Evolutionary conservation across 2,888 invertebrate species (phyloP), one percentile per base, ranked within the genome.

Genomic region (Melipona beecheii): DNA sequence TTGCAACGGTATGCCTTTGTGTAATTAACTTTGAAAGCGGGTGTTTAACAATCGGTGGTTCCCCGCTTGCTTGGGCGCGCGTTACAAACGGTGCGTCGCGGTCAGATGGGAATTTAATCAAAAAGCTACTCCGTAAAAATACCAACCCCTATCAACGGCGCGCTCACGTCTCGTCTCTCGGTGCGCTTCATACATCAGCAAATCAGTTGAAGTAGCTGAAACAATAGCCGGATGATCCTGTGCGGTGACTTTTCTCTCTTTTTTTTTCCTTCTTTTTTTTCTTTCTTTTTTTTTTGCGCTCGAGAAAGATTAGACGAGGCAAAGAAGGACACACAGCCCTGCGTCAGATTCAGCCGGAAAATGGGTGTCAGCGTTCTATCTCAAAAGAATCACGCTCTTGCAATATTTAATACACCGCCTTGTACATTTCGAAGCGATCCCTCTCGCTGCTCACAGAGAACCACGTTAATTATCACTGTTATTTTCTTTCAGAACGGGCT

Each of bases 141-240:
- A 56, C 36, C 43, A 50, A n/a, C 21, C 6, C 31, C 31, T 19
- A 15, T 11, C 31, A 36, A 43, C 56, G 62, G n/a, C 50, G 27
- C 54, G 60, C 17, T 49, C 69, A 15, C 49, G 77, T 70, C 77
- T 70, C 43, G 36, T 69, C 77, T 70, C 65, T 2, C 52, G 68
- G 83, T 49, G 50, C 27, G 68, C 56, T 64, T 83, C 72, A 52
- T 74, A 78, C 76, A 72, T 83, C 78, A 72, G 84, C 71, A 64
- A 83, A 68, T 78, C 50, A 36, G 75, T 71, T 68, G 76, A 69
- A 82, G 75, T 71, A 62, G 60, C 52, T 52, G 72, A 75, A 56
- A 84, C 84, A 78, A 83, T 84, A 76, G 84, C 36, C 36, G 62
- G 27, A 72, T 62, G 76, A 84, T 75, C 71, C 83, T 58, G 71